Evolutionary conservation across 2,888 invertebrate genomes (phyloP), one percentile per base, ranked within the genome.

Genomic region (Ochropacha duplaris): DNA sequence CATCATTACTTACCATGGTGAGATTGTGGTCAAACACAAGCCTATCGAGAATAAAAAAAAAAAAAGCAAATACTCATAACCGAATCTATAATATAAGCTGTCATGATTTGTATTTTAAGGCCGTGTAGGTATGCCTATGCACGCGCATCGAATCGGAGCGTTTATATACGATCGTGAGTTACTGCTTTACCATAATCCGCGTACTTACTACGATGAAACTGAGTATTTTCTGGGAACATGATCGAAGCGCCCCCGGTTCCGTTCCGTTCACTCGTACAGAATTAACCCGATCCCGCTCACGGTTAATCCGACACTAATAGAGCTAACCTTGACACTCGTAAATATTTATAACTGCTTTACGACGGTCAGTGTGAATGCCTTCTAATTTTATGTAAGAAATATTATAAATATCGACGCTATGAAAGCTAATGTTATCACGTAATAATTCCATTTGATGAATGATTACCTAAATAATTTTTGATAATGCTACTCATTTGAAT

Each of bases 311-410:
- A 66, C 77, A 66, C 81, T 84, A 82, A 81, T 83, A 82, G 79
- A 74, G 64, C 59, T 71, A 76, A 80, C 88, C 88, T 88, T 89
- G 88, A 79, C 79, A 81, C 72, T 80, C 73, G 76, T 84, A 84
- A 86, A 86, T 81, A 84, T 86, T 84, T 86, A 83, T 82, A 84
- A 78, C 82, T 69, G 71, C 73, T 77, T 78, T 77, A 82, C 81
- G 81, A 78, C 81, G 84, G 78, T 83, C 84, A 85, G 79, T 85
- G 86, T 87, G 84, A 87, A 87, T 86, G 84, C 83, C 84, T 87
- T 87, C 84, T 82, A 82, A 78, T 77, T 84, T 76, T 82, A 79
- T 75, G 62, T 72, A 66, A 64, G 60, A 62, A 60, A 66, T 61
- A 68, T n/a, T 61, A 65, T 58, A 55, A 28, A 28, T 51, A 51